A percentile compares a stretch with the other conserved stretches of the same genome.
phyloP scores from a whole-genome alignment of 2,888 invertebrate species.

The Archaeoteleia sp. region DNA sequence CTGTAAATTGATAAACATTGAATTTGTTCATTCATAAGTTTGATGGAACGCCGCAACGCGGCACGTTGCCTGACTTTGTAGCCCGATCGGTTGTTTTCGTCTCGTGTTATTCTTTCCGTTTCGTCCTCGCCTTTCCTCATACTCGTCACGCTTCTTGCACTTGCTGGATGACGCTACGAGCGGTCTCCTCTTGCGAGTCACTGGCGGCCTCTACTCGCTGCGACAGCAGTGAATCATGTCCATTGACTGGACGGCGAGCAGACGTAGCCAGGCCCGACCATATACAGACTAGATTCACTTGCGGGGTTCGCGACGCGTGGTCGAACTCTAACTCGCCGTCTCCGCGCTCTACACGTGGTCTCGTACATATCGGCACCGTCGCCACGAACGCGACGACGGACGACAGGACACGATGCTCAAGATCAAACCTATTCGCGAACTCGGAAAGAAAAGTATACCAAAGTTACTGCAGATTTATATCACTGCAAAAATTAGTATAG shows the following conservation, averaged over 20 bases:
- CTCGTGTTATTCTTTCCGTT: not conserved
- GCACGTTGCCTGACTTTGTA: too few relatives aligned
- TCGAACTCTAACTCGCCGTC: slow-evolving; percentile 36
- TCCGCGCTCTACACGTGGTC: slow-evolving; percentile 9
- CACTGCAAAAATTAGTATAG: too few relatives aligned
- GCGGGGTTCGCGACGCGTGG: slow-evolving; percentile 53
- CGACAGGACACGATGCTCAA: slow-evolving; percentile 43
- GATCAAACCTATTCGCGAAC: slow-evolving; percentile 46
- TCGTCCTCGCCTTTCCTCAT: slow-evolving; percentile 5
- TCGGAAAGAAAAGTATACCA: too few relatives aligned
- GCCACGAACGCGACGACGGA: slow-evolving; percentile 31
- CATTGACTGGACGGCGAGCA: slow-evolving; percentile 67
- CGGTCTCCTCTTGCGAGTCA: slow-evolving; percentile 14
- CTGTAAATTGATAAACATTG: too few relatives aligned
- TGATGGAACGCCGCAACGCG: too few relatives aligned
- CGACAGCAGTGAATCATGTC: slow-evolving; percentile 67
- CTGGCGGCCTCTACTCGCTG: slow-evolving; percentile 19
- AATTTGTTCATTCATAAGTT: too few relatives aligned
- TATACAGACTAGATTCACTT: slow-evolving; percentile 71
- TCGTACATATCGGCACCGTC: slow-evolving; percentile 27
- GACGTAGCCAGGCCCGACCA: slow-evolving; percentile 66
- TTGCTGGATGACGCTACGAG: not conserved
- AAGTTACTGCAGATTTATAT: too few relatives aligned
- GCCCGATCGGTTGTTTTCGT: too few relatives aligned
- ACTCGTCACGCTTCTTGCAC: slow-evolving; percentile 5